Evolutionary conservation across 2,113 vertebrate species (phyloP), one percentile per base, ranked within the genome.

Genomic region (Lagopus muta): DNA sequence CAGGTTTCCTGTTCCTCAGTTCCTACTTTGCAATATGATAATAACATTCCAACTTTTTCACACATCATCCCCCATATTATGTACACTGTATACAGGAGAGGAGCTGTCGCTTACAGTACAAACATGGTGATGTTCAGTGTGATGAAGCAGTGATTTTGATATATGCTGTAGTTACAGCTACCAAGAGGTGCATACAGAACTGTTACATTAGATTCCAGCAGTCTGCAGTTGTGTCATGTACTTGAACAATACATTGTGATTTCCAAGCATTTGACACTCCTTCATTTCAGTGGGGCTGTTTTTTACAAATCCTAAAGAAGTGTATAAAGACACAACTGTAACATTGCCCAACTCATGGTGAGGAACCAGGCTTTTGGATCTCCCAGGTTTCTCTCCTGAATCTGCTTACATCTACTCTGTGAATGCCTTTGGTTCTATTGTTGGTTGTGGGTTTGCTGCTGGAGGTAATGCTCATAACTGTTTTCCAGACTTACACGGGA

Each of bases 401-500:
- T 60, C 76, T 78, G 14, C 65, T 69, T 52, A 47, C 21, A 34
- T 83, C 84, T 82, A 74, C 11, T n/a, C 17, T 70, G 54, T 28
- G 43, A 61, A 36, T 81, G 57, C 52, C 80, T 89, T 65, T 75
- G 71, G 27, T 10, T 80, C 24, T 64, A 13, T 67, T 89, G 34
- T 65, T 87, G 32, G 77, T 40, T 73, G 50, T 54, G 24, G 21
- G 18, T 67, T 86, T 66, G 19, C 48, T 91, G 47, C n/a, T 47
- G 58, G 21, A 28, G 2, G 42, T 88, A 91, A 91, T 2, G 5
- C 47, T 91, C 79, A 6, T 67, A 81, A 55, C 73, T 88, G 30
- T 95, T 86, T 64, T 96, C 61, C 95, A 99, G 99, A 99, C 99
- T 2, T 99, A 99, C 97, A 99, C 98, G 24, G 99, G 99, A 79